Conservation (phyloP, 1,140 invertebrate genomes). For the Aporrectodea caliginosa region DNA sequence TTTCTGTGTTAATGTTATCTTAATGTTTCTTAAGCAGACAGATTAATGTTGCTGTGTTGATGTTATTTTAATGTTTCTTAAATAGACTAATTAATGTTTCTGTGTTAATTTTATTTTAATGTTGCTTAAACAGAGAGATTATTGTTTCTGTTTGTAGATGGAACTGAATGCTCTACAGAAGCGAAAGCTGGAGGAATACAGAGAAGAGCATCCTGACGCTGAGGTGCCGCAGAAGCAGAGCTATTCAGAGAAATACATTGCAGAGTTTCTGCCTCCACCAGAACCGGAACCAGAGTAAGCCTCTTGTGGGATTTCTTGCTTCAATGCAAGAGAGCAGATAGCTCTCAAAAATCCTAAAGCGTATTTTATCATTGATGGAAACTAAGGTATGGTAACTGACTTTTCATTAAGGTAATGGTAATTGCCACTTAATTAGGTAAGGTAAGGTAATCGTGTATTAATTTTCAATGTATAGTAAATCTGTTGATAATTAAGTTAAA, state of each 20-base stretch:
- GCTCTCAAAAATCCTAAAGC: not conserved
- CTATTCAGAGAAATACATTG: slow-evolving; percentile 44
- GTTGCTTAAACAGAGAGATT: not conserved
- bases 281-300: slow-evolving; percentile 36
- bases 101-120: not conserved
- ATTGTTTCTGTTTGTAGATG: slow-evolving; percentile 61
- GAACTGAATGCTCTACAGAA: slow-evolving; percentile 93
- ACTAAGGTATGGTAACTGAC: too few species aligned
- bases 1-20: not conserved
- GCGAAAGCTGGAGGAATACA: slow-evolving; percentile 67
- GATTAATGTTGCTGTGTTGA: not conserved
- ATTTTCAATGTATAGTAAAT: not conserved
- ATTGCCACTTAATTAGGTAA: too few species aligned
- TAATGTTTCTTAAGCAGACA: too few species aligned
- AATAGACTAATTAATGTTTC: too few species aligned
- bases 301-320: not conserved
- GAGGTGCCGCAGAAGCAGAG: slow-evolving; percentile 39
- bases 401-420: not conserved
- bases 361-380: too few species aligned
- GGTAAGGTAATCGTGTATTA: too few species aligned
- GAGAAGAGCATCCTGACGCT: slow-evolving; percentile 41
- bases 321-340: not conserved
- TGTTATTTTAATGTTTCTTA: not conserved
- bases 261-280: slow-evolving; percentile 50
- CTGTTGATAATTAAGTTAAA: too few species aligned